phyloP scores from a whole-genome alignment of 2,797 vertebrate species.

The Onychomys arenicola region DNA sequence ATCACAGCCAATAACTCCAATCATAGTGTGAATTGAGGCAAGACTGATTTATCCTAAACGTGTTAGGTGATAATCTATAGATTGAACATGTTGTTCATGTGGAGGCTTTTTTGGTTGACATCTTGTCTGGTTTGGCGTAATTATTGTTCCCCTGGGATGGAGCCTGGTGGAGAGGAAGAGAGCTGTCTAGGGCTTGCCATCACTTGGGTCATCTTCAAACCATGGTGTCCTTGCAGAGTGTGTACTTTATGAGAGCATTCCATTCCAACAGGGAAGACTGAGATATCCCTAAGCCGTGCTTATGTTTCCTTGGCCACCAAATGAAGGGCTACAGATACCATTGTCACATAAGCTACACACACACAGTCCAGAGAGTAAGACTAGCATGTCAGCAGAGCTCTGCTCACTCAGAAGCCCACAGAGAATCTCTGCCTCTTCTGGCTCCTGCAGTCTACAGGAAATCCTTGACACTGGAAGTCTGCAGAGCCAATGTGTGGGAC shows the following conservation, averaged over 20 bases:
- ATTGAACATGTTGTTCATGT: neutral
- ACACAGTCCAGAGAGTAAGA: neutral
- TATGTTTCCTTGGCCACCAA: neutral
- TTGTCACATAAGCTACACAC: neutral
- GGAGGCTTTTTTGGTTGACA: neutral
- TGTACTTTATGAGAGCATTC: neutral
- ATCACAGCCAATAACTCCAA: slow-evolving; percentile 2
- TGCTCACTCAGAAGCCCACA: neutral
- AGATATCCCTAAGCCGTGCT: neutral
- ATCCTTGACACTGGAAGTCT: neutral
- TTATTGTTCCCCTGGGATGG: neutral
- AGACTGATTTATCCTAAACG: neutral
- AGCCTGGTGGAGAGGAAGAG: neutral
- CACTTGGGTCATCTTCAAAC: neutral
- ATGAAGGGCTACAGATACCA: neutral
- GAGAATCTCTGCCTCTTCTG: neutral
- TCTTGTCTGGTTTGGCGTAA: neutral
- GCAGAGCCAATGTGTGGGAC: neutral
- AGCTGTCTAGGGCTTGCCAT: rapidly evolving
- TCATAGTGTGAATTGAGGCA: neutral
- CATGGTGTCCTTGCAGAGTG: neutral
- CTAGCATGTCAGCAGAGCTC: neutral
- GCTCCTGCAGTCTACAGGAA: neutral
- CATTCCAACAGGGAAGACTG: neutral
- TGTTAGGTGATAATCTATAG: neutral